Percentiles rank a stretch among this genome's conserved stretches.
Evolutionary conservation across 2,113 vertebrate genomes (phyloP).

Genomic region (Ellobius talpinus): DNA sequence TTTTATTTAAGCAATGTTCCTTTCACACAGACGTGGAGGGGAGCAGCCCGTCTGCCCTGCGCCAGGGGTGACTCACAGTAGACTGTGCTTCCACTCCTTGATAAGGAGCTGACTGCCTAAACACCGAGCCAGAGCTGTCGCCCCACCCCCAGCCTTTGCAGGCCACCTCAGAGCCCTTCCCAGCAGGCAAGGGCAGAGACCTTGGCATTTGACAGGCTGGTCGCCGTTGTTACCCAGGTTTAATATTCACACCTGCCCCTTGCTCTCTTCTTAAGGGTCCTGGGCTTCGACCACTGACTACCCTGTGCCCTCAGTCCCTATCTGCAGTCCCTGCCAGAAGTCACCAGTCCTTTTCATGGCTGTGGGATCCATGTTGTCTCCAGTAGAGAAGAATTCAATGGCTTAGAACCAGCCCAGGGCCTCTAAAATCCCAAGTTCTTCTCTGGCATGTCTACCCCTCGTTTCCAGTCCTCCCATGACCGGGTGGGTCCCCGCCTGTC

Average conservation of each 20-base stretch:
- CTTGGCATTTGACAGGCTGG: neutral
- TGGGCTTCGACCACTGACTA: neutral
- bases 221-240: neutral
- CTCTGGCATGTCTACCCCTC: neutral
- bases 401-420: neutral
- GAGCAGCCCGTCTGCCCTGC: conserved; percentile 14
- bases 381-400: neutral
- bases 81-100: neutral
- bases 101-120: neutral
- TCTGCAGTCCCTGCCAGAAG: neutral
- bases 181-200: neutral
- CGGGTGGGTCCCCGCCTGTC: neutral
- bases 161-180: neutral
- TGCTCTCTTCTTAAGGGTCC: neutral
- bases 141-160: neutral
- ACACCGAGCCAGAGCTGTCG: neutral
- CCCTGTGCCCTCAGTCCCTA: neutral
- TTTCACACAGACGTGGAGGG: conserved; percentile 65
- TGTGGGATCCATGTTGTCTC: neutral
- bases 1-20: conserved; percentile 67
- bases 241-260: neutral
- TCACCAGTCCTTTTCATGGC: neutral
- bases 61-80: neutral
- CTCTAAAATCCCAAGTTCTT: neutral
- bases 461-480: neutral